Conservation (phyloP, 2,113 vertebrate genomes). For the Anser cygnoides region DNA sequence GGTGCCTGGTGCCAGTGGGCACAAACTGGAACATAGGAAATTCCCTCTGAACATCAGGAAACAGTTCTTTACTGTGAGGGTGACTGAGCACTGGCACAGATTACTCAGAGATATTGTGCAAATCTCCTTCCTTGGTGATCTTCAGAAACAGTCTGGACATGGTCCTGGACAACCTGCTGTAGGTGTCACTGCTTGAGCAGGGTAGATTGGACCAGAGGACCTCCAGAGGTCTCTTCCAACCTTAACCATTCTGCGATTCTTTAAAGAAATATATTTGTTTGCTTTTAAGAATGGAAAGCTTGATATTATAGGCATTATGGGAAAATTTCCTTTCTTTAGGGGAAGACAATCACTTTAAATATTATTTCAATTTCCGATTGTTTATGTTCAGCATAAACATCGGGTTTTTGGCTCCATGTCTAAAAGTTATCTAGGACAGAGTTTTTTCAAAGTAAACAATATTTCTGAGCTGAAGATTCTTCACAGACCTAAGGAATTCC, state of each 20-base stretch:
- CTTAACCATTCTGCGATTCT: neutral
- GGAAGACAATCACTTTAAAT: neutral
- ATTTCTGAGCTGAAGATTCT: neutral
- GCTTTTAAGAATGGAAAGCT: neutral
- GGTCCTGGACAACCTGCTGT: no score
- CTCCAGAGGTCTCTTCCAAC: neutral
- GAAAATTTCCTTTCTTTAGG: neutral
- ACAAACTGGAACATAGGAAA: neutral
- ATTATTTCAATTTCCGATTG: neutral
- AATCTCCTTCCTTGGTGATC: neutral
- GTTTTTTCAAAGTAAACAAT: neutral
- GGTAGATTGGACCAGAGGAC: neutral
- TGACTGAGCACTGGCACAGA: neutral
- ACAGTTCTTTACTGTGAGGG: neutral
- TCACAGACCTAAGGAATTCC: neutral
- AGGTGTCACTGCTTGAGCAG: neutral
- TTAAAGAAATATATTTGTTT: neutral
- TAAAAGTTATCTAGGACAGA: neutral
- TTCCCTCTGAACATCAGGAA: neutral
- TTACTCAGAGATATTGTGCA: neutral
- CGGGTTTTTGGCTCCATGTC: neutral
- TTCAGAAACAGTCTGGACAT: neutral
- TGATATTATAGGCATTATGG: neutral
- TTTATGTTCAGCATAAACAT: neutral
- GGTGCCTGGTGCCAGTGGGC: neutral